Evolutionary conservation across 2,888 invertebrate species (phyloP), one percentile per base, ranked within the genome.

Genomic region (Nipponacmea schrenckii): DNA sequence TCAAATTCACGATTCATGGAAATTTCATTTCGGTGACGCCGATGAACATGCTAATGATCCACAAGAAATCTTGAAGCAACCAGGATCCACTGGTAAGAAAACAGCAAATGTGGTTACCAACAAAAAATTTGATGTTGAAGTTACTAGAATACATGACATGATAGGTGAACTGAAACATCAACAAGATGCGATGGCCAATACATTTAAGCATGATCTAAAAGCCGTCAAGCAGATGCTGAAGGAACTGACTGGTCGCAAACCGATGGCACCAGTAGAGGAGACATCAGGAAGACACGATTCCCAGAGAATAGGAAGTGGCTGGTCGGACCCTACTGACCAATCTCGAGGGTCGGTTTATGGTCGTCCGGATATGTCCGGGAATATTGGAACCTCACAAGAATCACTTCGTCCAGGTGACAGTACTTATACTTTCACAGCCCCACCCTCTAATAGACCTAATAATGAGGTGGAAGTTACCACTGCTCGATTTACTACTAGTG

Each of bases 1-100:
- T 74, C 80, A 83, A 0, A 72, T 84, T n/a, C 74, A 77, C 71
- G 83, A 83, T 66, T 76, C 74, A 31, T 85, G 81, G 78, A 73
- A 79, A 46, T 71, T 75, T 62, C 78, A 80, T 69, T 83, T 83
- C 77, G 84, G 84, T 31, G 74, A 74, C 12, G 76, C 72, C 4
- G 76, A 74, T 17, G 75, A 72, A 20, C 39, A 12, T 50, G 14
- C 24, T 26, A 44, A 26, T 67, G 67, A 75, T 74, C 67, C 64
- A 76, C 75, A 75, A 78, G 67, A 75, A 78, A 62, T 72, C 76
- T 5, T 64, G 64, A 31, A 71, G 70, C 44, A 72, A 73, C 12
- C 76, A 74, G 62, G 26, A 68, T 31, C 27, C 68, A 48, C 46
- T 46, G 64, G 20, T 65, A 69, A 63, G 48, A 66, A 56, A 10